Conservation (phyloP, 1,140 invertebrate genomes). For the Anastrepha obliqua region DNA sequence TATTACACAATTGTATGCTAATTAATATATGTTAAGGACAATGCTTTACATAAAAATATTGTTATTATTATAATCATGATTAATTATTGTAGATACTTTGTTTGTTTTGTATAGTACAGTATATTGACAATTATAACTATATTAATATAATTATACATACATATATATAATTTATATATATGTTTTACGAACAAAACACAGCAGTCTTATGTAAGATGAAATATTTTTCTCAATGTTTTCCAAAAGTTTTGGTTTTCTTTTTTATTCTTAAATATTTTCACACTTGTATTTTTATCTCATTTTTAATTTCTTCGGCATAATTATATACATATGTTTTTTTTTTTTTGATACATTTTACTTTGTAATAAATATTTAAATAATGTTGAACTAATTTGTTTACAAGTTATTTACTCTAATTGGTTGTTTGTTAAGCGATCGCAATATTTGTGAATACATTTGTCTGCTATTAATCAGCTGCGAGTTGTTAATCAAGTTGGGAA, state of each 20-base stretch:
- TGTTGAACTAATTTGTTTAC: too few relatives aligned
- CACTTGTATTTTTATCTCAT: background rate
- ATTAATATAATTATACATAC: slow-evolving; percentile 51
- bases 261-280: slow-evolving; percentile 28
- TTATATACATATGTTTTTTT: too few relatives aligned
- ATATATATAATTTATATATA: slow-evolving; percentile 58
- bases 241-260: slow-evolving; percentile 33
- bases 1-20: slow-evolving; percentile 68
- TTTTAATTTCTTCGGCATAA: too few relatives aligned
- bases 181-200: slow-evolving; percentile 75
- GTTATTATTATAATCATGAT: slow-evolving; percentile 53
- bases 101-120: slow-evolving; percentile 61
- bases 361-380: too few relatives aligned
- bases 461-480: too few relatives aligned
- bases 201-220: slow-evolving; percentile 73
- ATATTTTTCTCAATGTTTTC: slow-evolving; percentile 43
- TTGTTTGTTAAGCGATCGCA: too few relatives aligned
- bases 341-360: too few relatives aligned
- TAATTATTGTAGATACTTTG: slow-evolving; percentile 54
- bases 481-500: too few relatives aligned
- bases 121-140: slow-evolving; percentile 60
- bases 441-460: too few relatives aligned
- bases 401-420: too few relatives aligned
- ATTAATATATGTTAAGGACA: slow-evolving; percentile 53
- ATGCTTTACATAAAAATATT: slow-evolving; percentile 59